Percentiles rank a stretch among this genome's conserved stretches.
These are phyloP conservation scores for Lanius ludovicianus DNA, from an alignment of 2,113 vertebrate genomes.

Conservation along the genomic window DNA sequence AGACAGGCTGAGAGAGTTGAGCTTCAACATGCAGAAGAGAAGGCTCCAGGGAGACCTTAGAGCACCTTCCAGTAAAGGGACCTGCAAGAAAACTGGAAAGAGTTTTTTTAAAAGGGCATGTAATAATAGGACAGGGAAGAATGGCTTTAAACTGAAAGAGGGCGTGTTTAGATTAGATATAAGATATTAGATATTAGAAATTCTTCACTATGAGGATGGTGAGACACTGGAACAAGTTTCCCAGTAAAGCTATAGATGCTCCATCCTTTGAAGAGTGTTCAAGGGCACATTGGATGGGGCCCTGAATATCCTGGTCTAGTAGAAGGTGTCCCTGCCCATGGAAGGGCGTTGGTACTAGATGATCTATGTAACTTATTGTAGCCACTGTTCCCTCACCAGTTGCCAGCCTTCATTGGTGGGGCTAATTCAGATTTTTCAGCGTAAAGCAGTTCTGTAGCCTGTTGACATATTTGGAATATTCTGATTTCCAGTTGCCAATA, in stretches of 20 bases:
- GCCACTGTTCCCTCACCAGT: not conserved
- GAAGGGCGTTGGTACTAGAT: not conserved
- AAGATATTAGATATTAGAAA: not conserved
- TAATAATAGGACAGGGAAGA: not conserved
- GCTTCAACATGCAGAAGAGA: not conserved
- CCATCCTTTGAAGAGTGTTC: not conserved
- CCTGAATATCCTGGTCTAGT: not conserved
- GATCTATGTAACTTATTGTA: not conserved
- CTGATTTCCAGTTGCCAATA: not conserved
- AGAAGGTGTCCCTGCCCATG: not conserved
- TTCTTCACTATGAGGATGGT: not conserved
- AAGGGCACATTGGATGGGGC: not conserved
- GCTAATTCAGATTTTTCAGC: not conserved
- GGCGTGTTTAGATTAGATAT: not conserved
- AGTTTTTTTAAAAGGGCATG: not conserved
- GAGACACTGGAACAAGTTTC: not conserved
- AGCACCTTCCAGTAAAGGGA: not conserved
- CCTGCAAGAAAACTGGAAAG: not conserved
- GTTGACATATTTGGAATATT: not conserved
- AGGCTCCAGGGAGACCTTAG: not conserved
- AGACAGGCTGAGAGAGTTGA: not conserved
- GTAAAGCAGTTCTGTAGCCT: not conserved
- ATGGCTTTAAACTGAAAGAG: not conserved
- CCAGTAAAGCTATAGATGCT: not conserved
- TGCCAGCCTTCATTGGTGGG: not conserved